Evolutionary conservation across 1,140 invertebrate species (phyloP), one percentile per base, ranked within the genome.

Genomic region (Laodelphax striatellus): DNA sequence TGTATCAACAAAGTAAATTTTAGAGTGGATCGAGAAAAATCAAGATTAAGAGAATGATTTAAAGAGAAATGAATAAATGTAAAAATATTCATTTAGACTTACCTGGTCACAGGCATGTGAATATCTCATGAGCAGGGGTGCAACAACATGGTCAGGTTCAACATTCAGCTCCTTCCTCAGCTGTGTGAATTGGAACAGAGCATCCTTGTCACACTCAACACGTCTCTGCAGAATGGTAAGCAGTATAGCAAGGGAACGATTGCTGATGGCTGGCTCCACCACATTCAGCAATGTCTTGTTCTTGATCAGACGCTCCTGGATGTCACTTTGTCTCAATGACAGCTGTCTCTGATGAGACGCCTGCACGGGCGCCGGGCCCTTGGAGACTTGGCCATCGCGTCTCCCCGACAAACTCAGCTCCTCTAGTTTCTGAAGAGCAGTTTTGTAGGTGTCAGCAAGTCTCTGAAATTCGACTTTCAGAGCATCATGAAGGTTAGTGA

Each of bases 211-310:
- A 62, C 80, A 80, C 62, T 87, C 82, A 55, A 87, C 81, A 17
- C 84, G 70, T 21, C 81, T 71, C 62, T 82, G 79, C 17, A 87
- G 72, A 62, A 84, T 83, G 9, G 74, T 63, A 16, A 72, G 71
- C 5, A 84, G 70, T 56, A 81, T 76, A 57, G 79, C 78, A 55
- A 83, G 67, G 13, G 76, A 78, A 58, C 78, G 74, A 64, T 79
- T 79, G 34, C 73, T 73, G 13, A 80, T 66, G 3, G 78, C 76
- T 9, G 80, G 81, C 70, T 95, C 91, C 50, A 94, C 77, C 31
- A 90, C 85, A 64, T 92, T 94, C 50, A 94, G 75, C 21, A 95
- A 73, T 0, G 87, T 89, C 72, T 93, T 92, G 73, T 95, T 96
- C 73, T 94, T 92, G 65, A 94, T 94, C 16, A 96, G 77, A 5